phyloP scores from a whole-genome alignment of 2,797 vertebrate genomes.

The Semotilus atromaculatus region DNA sequence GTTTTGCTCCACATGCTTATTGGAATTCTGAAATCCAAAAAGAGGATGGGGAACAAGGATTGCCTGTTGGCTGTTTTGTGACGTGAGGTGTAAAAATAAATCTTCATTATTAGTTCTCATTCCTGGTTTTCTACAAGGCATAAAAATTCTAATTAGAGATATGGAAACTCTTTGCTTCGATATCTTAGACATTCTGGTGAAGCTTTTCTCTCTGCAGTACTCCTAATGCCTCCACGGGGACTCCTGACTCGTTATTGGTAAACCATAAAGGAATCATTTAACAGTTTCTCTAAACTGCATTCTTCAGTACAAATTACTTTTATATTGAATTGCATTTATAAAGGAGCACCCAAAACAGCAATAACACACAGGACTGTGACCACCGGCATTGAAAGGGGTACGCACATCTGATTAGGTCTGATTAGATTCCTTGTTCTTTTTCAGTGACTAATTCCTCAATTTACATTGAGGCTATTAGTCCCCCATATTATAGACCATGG shows the following conservation, averaged over 20 bases:
- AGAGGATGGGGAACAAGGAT: background rate
- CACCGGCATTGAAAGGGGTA: background rate
- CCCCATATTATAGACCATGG: background rate
- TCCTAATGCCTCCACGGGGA: conserved; percentile 16
- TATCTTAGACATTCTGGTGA: background rate
- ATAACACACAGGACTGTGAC: background rate
- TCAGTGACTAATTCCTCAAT: background rate
- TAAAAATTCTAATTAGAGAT: conserved; percentile 2
- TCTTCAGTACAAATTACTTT: background rate
- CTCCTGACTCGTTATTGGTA: background rate
- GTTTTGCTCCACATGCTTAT: background rate
- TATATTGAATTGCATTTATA: background rate
- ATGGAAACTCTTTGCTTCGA: background rate
- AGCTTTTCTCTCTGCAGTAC: background rate
- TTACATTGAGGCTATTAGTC: background rate
- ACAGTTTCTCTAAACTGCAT: background rate
- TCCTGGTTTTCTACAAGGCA: background rate
- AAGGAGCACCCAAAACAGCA: background rate
- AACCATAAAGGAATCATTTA: conserved; percentile 5
- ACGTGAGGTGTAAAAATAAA: background rate
- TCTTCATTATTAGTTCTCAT: background rate
- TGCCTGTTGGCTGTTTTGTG: conserved; percentile 15
- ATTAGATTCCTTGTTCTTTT: no score
- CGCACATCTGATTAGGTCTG: no score
- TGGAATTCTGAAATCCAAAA: conserved; percentile 1